phyloP scores from a whole-genome alignment of 1,140 invertebrate genomes.

The Drosophila kepulauana region DNA sequence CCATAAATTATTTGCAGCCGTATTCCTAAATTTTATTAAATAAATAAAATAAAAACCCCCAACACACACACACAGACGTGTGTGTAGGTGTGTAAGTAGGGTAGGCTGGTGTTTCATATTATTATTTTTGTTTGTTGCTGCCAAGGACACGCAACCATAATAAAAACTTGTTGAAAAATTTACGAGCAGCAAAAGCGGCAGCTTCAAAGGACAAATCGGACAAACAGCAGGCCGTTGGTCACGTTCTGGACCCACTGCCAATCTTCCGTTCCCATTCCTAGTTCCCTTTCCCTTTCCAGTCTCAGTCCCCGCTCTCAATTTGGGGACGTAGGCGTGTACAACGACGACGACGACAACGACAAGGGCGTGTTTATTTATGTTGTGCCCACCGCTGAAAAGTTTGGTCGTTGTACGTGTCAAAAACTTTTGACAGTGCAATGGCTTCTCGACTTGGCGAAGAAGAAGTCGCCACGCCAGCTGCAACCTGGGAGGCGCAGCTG shows the following conservation, averaged over 20 bases:
- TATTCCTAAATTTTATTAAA: slow-evolving; percentile 65
- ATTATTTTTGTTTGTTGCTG: slow-evolving; percentile 24
- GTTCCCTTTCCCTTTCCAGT: not conserved
- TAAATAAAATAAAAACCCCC: slow-evolving; percentile 55
- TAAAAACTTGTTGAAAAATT: slow-evolving; percentile 74
- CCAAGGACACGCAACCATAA: slow-evolving; percentile 63
- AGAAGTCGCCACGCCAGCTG: slow-evolving; percentile 47
- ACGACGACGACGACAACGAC: slow-evolving; percentile 19
- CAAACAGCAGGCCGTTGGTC: slow-evolving; percentile 51
- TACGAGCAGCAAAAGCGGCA: slow-evolving; percentile 50
- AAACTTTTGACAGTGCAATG: slow-evolving; percentile 70
- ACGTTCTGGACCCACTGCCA: slow-evolving; percentile 49
- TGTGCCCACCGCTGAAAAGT: slow-evolving; percentile 65
- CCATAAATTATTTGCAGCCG: slow-evolving; percentile 63
- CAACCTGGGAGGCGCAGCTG: slow-evolving; percentile 48
- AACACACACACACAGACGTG: slow-evolving; percentile 24
- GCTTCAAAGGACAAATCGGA: slow-evolving; percentile 61
- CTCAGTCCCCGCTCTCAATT: too few species aligned
- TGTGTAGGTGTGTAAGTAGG: slow-evolving; percentile 1
- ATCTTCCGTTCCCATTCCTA: not conserved
- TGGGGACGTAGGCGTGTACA: not conserved
- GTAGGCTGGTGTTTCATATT: slow-evolving; percentile 17
- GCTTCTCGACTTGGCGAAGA: slow-evolving; percentile 45
- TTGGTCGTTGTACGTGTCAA: slow-evolving; percentile 70
- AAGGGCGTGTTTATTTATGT: slow-evolving; percentile 69